Base-by-base conservation (phyloP, 2,113 vertebrate genomes). In the Chunga burmeisteri region DNA sequence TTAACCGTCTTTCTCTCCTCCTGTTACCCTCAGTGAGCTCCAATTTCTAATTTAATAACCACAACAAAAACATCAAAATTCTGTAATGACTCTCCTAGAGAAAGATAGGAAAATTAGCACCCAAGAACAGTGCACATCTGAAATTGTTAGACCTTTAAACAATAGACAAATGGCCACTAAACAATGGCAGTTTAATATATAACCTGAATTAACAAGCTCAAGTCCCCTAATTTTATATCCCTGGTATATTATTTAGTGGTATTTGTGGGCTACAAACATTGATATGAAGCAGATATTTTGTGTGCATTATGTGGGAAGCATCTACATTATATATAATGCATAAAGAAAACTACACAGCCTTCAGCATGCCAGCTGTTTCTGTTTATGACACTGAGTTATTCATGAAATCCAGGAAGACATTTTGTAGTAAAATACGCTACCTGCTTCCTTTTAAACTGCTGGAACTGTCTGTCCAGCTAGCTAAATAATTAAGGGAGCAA, bases 301-400 rank as follows among this genome's bases (percentile, higher is more conserved):
- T 71, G 63, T 80, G 79, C 87, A 67, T 95, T 86, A 63, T 65
- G 46, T 88, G 61, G 70, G 67, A 86, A 91, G 88, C 70, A 94
- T 90, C 80, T 83, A 80, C 74, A 42, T 94, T 97, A 89, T 96
- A 93, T 88, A 95, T 85, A 97, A 96, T 71, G 96, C 78, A 90
- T 94, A 95, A 96, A 96, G 96, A 96, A 96, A 97, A 89, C 93
- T 62, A 93, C 86, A 71, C 71, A 95, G 97, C 95, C 95, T 86
- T 96, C 85, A 97, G 95, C 96, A 62, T 62, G 74, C 96, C 97
- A 97, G 98, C 97, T 98, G 97, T 95, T 97, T 97, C 97, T 96
- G 92, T 95, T 98, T 96, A 94, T 83, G 93, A 95, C 95, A 79
- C 95, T 94, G 95, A 96, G 91, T 95, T 98, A 97, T 95, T 97